Base-by-base conservation (phyloP, 2,888 invertebrate species). In the Drosophila sordidula region DNA sequence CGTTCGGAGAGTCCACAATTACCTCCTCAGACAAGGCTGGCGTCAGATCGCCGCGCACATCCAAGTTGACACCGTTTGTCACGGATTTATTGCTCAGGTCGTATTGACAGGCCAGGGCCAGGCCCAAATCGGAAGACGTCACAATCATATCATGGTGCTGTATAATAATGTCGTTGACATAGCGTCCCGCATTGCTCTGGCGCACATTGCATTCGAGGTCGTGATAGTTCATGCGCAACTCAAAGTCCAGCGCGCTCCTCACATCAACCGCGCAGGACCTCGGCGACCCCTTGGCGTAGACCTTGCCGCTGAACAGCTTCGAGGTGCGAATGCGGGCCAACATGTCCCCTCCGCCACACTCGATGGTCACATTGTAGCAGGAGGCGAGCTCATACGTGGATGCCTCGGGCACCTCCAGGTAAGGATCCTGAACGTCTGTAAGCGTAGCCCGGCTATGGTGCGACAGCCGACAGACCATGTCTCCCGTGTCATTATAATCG, bases 121-220 rank as follows among this genome's bases (percentile, higher is more conserved):
- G 94, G 39, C 97, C 98, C 89, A 98, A 94, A 94, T 98, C 98
- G 55, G 97, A 97, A 75, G 97, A 97, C 74, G 98, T 98, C 66
- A 98, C 97, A 87, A 98, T 98, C 87, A 97, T 97, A 91, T 98
- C 97, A 93, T 98, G 98, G 93, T 98, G 98, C 91, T 98, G 98
- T 89, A 98, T 97, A 61, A 98, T 96, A 51, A 97, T 97, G 92
- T 98, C 98, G 92, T 97, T 98, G 80, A 97, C 94, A 91, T 96
- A 97, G 89, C 95, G 94, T 78, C 97, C 97, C 54, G 96, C 94
- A 58, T 96, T 96, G 90, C 97, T 97, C 91, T 97, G 97, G 87
- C 96, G 95, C 50, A 98, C 97, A 92, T 97, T 97, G 92, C 98
- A 98, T 92, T 98, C 97, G 72, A 98, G 94, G 91, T 98, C 97